Evolutionary conservation across 2,797 vertebrate species (phyloP).

Genomic region (Chaunax sp.): DNA sequence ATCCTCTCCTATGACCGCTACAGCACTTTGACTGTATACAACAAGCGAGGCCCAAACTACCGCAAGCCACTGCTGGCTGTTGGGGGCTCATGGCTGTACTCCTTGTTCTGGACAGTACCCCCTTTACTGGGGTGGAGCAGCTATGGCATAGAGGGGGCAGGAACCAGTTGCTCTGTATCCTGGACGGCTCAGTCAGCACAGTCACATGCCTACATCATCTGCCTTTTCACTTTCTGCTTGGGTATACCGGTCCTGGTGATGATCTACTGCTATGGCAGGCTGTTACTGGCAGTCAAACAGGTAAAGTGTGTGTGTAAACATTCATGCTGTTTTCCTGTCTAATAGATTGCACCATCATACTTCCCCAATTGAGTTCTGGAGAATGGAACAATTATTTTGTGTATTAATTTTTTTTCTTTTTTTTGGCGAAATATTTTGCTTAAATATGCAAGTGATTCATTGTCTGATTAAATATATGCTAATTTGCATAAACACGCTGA

Average conservation of each 20-base stretch:
- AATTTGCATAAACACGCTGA: too few relatives aligned
- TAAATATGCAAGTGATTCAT: too few relatives aligned
- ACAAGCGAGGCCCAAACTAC: slow-evolving; percentile 82
- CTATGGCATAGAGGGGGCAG: slow-evolving; percentile 88
- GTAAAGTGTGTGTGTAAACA: slow-evolving; percentile 64
- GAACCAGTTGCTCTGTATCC: slow-evolving; percentile 90
- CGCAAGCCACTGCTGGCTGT: slow-evolving; percentile 87
- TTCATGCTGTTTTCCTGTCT: slow-evolving; percentile 1
- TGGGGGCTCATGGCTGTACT: slow-evolving; percentile 88
- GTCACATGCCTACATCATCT: slow-evolving; percentile 90
- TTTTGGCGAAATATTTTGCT: too few relatives aligned
- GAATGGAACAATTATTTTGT: too few relatives aligned
- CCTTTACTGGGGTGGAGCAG: slow-evolving; percentile 92
- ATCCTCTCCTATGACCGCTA: slow-evolving; percentile 92
- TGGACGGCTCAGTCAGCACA: slow-evolving; percentile 85
- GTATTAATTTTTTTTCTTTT: too few relatives aligned
- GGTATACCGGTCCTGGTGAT: slow-evolving; percentile 87
- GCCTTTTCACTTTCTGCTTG: slow-evolving; percentile 92
- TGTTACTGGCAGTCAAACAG: slow-evolving; percentile 89
- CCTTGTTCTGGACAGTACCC: slow-evolving; percentile 90
- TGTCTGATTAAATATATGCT: too few relatives aligned
- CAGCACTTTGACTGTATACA: slow-evolving; percentile 88
- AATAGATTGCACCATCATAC: not conserved
- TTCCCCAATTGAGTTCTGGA: too few relatives aligned
- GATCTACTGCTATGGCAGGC: slow-evolving; percentile 89